Base-by-base conservation (phyloP, 2,888 invertebrate genomes). In the Biston betularia region DNA sequence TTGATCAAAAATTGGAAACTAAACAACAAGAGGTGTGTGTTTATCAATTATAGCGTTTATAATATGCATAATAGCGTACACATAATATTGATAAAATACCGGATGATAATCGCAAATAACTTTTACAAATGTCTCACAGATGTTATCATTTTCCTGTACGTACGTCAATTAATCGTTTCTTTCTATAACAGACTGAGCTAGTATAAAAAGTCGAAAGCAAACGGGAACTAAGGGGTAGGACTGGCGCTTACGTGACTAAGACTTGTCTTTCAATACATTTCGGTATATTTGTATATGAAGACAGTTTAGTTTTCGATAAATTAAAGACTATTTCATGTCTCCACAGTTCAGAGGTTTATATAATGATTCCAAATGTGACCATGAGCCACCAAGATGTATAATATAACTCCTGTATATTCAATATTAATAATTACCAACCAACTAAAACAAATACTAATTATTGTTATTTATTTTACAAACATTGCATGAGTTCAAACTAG, bases 61-160 rank as follows among this genome's bases (percentile, higher is more conserved):
- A 44, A 24, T 54, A 44, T 54, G 42, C 54, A 42, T 54, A 44
- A 33, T 54, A 54, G 12, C 54, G 54, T 54, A 54, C 42, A 54
- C 54, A 54, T 54, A 54, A 54, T 54, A 54, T 42, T 42, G 54
- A 44, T 44, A 54, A 54, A 33, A 42, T 8, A 0, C 24, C 42
- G 42, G 33, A 44, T 44, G 8, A 7, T n/a, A 42, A 24, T 42
- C 40, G 40, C 38, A 53, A 40, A 42, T 40, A 42, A 7, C 42
- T 54, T 40, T 1, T 11, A 11, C 7, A 11, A 40, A 40, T 10
- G 12, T 50, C 12, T 52, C 2, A 14, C 3, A 52, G n/a, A 52
- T n/a, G 35, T 52, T 10, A 38, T 52, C n/a, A 52, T 42, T 24
- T 42, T 54, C 15, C 42, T 54, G 12, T 38, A 52, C 33, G 52